Base-by-base conservation (phyloP, 2,113 vertebrate species). In the Lagopus muta region DNA sequence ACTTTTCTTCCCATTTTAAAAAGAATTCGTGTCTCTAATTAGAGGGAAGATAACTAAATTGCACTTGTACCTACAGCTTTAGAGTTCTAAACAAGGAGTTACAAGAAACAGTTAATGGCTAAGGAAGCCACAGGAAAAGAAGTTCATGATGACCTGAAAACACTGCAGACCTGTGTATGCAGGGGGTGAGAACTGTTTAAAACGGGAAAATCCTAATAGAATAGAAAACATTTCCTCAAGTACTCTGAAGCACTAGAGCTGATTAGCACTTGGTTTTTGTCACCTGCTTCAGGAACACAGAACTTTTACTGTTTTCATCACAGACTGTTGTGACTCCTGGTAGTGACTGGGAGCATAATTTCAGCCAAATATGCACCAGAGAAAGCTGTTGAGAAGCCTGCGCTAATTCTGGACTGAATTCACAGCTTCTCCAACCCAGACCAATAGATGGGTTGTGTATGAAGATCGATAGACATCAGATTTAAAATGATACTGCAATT, bases 281-380 rank as follows among this genome's bases (percentile, higher is more conserved):
- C 52, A 52, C 43, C 69, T 75, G 52, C 61, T 88, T 52, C 80
- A 91, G 52, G 69, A 90, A 32, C 89, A 93, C 89, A 92, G 69
- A 74, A 81, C 90, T 82, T 85, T 86, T 81, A 70, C 73, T 69
- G 22, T 83, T 89, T 91, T 75, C 80, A 55, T 78, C 82, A 86
- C 50, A 67, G 71, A 38, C 79, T 50, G 57, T 85, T 92, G 90
- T 86, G 79, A 72, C 88, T 94, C 88, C 82, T 82, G 89, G 88
- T 93, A 84, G 70, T 57, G 88, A 88, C 93, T 86, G 73, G 65
- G 61, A 97, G 80, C 66, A 81, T 86, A 88, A 95, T 91, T 89
- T 54, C 52, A 54, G 25, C 11, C 81, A 93, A 28, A 3, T 50
- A 66, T 71, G 86, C 70, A 73, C 86, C 70, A 88, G 93, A 95